Percentiles rank a stretch among this genome's conserved stretches.
These are phyloP conservation scores for Hipposideros armiger DNA, from an alignment of 2,113 vertebrate genomes.

Conservation along the genomic window DNA sequence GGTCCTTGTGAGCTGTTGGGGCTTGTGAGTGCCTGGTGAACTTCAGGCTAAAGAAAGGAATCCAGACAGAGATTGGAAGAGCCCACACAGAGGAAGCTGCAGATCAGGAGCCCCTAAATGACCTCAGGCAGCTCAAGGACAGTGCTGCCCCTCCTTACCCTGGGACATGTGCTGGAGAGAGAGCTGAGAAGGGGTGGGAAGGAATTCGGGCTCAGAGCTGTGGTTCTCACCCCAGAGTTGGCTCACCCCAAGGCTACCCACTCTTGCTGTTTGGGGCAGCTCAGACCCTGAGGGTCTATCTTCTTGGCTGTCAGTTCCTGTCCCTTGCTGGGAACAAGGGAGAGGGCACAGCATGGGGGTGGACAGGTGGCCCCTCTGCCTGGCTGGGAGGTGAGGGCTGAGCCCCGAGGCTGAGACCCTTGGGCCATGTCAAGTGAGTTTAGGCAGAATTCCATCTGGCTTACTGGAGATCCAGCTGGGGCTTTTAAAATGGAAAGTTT, in stretches of 20 bases:
- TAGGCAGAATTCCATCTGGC: not conserved
- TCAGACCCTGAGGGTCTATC: not conserved
- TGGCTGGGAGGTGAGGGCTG: not conserved
- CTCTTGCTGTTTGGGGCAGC: not conserved
- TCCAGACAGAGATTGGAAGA: not conserved
- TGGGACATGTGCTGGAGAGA: not conserved
- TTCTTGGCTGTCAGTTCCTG: not conserved
- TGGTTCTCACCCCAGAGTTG: not conserved
- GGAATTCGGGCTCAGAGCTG: not conserved
- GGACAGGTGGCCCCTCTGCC: fast-evolving
- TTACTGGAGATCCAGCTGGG: not conserved
- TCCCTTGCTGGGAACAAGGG: not conserved
- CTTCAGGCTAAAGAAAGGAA: not conserved
- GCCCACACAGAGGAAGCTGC: not conserved
- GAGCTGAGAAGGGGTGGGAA: not conserved
- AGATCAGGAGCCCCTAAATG: not conserved
- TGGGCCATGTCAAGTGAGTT: not conserved
- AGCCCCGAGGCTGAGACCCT: not conserved
- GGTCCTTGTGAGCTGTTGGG: not conserved
- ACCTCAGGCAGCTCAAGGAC: not conserved
- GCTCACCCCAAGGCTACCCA: not conserved
- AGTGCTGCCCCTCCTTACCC: not conserved
- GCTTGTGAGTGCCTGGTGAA: not conserved
- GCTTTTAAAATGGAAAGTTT: not conserved
- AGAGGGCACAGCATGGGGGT: not conserved